phyloP scores from a whole-genome alignment of 2,797 vertebrate genomes.

The Malurus splendens region DNA sequence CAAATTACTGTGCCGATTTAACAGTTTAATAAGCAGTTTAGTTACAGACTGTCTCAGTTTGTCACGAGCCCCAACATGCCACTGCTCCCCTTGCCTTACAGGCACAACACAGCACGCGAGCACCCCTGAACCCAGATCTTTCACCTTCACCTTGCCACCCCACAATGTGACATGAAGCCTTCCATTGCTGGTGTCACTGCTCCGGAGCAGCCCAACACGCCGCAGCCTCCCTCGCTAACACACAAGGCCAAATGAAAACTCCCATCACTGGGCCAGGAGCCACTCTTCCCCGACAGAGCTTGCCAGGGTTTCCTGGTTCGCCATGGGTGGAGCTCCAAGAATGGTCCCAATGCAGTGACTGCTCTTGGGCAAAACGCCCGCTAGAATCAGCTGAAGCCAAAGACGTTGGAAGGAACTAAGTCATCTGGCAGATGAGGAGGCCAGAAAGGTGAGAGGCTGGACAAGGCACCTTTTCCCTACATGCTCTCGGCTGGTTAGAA shows the following conservation, averaged over 20 bases:
- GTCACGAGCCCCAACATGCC: background rate
- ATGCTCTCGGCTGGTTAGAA: accelerated
- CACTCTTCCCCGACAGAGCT: background rate
- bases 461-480: background rate
- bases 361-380: background rate
- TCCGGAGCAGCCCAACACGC: background rate
- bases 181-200: accelerated
- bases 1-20: background rate
- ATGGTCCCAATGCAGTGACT: background rate
- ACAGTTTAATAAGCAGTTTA: background rate
- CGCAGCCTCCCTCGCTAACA: background rate
- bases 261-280: background rate
- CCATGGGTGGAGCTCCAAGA: background rate
- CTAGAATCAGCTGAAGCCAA: background rate
- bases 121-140: background rate
- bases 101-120: accelerated
- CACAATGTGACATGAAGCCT: accelerated
- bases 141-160: background rate
- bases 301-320: background rate
- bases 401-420: background rate
- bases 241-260: background rate
- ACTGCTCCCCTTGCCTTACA: background rate
- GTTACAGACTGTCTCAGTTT: background rate
- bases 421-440: background rate
- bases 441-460: background rate